Base-by-base conservation (phyloP, 2,113 vertebrate species). In the Corythaeola cristata region DNA sequence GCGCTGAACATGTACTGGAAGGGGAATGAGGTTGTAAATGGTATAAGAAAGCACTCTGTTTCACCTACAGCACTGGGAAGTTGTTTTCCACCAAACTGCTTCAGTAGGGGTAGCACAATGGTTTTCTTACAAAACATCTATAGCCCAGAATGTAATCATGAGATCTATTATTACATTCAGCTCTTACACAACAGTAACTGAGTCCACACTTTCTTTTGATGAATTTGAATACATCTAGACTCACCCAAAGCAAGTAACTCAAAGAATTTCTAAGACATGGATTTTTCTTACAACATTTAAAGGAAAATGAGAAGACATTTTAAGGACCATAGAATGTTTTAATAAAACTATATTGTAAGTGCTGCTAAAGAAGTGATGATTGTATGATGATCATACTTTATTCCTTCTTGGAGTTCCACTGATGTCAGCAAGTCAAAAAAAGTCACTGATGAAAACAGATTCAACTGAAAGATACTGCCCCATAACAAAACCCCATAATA, bases 331-430 rank as follows among this genome's bases (percentile, higher is more conserved):
- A 35, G 45, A 83, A 88, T 91, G 33, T 88, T 91, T 86, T 59
- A 41, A 67, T 84, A 27, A 74, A 88, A 56, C 26, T 33, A 1
- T 86, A 9, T 71, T 93, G 5, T 90, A 75, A 89, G 45, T 90
- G 50, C 59, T 88, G 18, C 41, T 89, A 64, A 64, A 72, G 69
- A 88, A 85, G 15, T 79, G 30, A 56, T 67, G 39, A 44, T 68
- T 93, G 17, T 90, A 22, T 81, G 69, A 47, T 91, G 63, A 53
- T 77, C 76, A 47, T 79, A 71, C 39, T 6, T 67, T 85, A 87
- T 86, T 92, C 17, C 12, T 86, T 79, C 71, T 82, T 93, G 88
- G 76, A 96, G 24, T 94, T 95, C 41, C 58, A 64, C 33, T 79
- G 62, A 64, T 88, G 53, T 88, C 87, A 96, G 60, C 71, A 83